phyloP scores from a whole-genome alignment of 35 echinoderm and acorn worm species.

The Ophiothrix spiculata region DNA sequence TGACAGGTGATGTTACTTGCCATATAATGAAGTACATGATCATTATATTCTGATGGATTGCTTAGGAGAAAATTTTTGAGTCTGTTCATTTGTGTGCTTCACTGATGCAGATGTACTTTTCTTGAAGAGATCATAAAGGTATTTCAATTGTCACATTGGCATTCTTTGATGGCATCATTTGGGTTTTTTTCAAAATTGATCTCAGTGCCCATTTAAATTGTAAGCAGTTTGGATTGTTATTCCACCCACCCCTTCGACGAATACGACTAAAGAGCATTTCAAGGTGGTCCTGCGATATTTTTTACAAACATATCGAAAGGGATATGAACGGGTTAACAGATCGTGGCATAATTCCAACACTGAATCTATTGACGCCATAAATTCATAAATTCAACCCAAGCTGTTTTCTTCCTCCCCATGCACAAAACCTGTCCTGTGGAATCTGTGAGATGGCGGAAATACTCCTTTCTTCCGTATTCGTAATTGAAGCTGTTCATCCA shows the following conservation, averaged over 20 bases:
- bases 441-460: slow-evolving; percentile 20
- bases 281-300: slow-evolving; percentile 61
- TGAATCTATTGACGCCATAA: slow-evolving; percentile 39
- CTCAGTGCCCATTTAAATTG: slow-evolving; percentile 78
- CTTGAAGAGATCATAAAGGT: slow-evolving; percentile 27
- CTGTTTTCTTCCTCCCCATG: slow-evolving; percentile 23
- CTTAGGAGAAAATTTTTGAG: slow-evolving; percentile 46
- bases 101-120: slow-evolving; percentile 14
- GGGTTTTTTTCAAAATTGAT: too few species aligned
- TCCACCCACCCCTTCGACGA: slow-evolving; percentile 58
- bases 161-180: slow-evolving; percentile 48
- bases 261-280: slow-evolving; percentile 63
- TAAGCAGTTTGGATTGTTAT: slow-evolving; percentile 71
- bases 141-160: slow-evolving; percentile 44
- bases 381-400: slow-evolving; percentile 13
- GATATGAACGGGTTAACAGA: slow-evolving; percentile 15
- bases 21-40: slow-evolving; percentile 56
- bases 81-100: slow-evolving; percentile 22
- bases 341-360: slow-evolving; percentile 25
- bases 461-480: slow-evolving; percentile 24
- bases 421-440: slow-evolving; percentile 6
- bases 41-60: slow-evolving; percentile 49
- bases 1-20: slow-evolving; percentile 47
- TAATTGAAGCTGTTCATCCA: slow-evolving; percentile 46
- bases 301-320: slow-evolving; percentile 46